Base-by-base conservation (phyloP, 2,113 vertebrate species). In the Vombatus ursinus region DNA sequence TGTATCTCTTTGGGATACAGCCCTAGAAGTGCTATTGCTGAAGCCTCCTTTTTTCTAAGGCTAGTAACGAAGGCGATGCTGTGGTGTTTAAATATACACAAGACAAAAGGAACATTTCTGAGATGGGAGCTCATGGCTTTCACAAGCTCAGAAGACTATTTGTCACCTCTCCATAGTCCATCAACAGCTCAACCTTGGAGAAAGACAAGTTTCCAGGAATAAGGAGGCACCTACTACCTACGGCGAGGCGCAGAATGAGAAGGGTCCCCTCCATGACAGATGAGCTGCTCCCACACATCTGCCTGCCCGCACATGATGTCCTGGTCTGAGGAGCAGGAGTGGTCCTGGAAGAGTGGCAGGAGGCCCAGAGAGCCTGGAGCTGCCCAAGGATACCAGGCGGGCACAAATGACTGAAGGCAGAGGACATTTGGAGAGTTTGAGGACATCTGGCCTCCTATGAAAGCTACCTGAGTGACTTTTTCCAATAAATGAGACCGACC, bases 401-500 rank as follows among this genome's bases (percentile, higher is more conserved):
- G 51, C 37, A 57, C 54, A 24, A 61, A 52, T n/a, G 0, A 4
- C 53, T 61, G 24, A 93, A 19, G 47, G 61, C 8, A 0, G 3
- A 0, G 48, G 49, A 90, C 49, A 61, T 49, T 10, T 1, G 23
- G 47, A 77, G 37, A 93, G 50, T 47, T 3, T 31, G 26, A 11
- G 23, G 89, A 11, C 61, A 26, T 89, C 31, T 53, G 61, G 14
- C 44, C 49, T 94, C 68, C 25, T 52, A 23, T 25, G 25, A 77
- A 28, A 24, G 11, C 11, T 37, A 23, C n/a, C 90, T 54, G 22
- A 92, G 91, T 37, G 91, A 49, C 2, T 97, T 90, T 2, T 25
- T 23, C 50, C 96, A 97, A 57, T 7, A 97, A 97, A 97, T 96
- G 91, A 98, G 96, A 95, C 91, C 89, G 97, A 92, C 93, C 5